Base-by-base conservation (phyloP, 2,113 vertebrate genomes). In the Cryptotis parvus region DNA sequence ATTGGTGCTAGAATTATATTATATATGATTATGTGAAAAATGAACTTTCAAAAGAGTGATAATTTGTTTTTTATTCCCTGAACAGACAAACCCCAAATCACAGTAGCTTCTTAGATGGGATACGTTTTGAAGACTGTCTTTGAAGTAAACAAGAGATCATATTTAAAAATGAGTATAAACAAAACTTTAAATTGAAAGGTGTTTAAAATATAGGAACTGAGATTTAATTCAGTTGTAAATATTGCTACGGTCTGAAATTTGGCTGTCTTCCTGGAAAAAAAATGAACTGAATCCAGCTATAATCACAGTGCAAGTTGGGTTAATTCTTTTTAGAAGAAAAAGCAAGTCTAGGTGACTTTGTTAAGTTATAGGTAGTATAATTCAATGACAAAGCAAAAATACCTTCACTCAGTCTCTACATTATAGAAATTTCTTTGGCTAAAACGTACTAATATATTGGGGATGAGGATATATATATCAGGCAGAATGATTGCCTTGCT, bases 151-250 rank as follows among this genome's bases (percentile, higher is more conserved):
- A 84, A 68, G 27, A 87, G 45, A 37, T 81, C 35, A 35, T 27
- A 61, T 55, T 69, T 94, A 41, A 68, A 92, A 94, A 63, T 61
- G n/a, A 92, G 2, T 16, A 74, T 68, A 82, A 69, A 77, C 61
- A 85, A 65, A 73, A n/a, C 43, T 90, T 63, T 78, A 61, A 77
- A 92, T 77, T n/a, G 20, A 84, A 89, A 90, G 4, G 33, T 55
- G 37, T 96, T 95, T 91, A 81, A 91, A 77, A n/a, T 74, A 55
- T 4, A 84, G 78, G 5, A 65, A 84, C 14, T 65, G 18, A 80
- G 49, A 75, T 84, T 91, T n/a, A 84, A 81, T 74, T 90, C 31
- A 88, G 33, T 18, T 55, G 26, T 75, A 91, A 87, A 80, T 88
- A 74, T 33, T 76, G 8, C 74, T 84, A 87, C 85, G 43, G n/a